Base-by-base conservation (phyloP, 1,140 invertebrate species). In the Leguminivora glycinivorella region DNA sequence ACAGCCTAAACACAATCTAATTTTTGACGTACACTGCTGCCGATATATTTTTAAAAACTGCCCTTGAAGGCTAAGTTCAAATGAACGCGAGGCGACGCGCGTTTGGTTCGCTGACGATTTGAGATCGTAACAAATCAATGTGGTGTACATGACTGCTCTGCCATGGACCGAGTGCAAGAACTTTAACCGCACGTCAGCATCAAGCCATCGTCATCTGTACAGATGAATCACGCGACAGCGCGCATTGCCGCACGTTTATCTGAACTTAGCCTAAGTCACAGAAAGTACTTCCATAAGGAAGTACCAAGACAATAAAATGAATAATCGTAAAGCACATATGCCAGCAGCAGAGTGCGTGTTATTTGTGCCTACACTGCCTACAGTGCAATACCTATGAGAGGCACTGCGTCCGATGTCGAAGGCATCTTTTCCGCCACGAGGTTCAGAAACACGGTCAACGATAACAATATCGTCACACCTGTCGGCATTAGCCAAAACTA, bases 381-480 rank as follows among this genome's bases (percentile, higher is more conserved):
- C 60, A 73, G 66, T 79, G 67, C 75, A 74, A 88, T 93, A 93
- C 93, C 94, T 94, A 94, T 94, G 82, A 94, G 92, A 82, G 94
- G 94, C 83, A 97, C 96, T 84, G 96, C 96, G 90, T 98, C 97
- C 86, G 97, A 98, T 72, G 96, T 97, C 77, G 96, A 96, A 83
- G 97, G 97, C 94, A 98, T 96, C 86, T 96, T 97, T 94, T 98
- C 97, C 80, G 96, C 96, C 80, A 98, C 96, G 93, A 98, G 95
- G 93, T 97, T 97, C 92, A 97, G 94, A 95, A 99, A 99, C 89
- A 99, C 98, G 93, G 98, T 99, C 94, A 99, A 95, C 92, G 98
- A 99, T 92, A 99, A 96, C 89, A 99, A 95, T 92, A 99, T 99
- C 91, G 98, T 99, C 91, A 99, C 98, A 93, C 98, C 98, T 98